Evolutionary conservation across 2,113 vertebrate species (phyloP), one percentile per base, ranked within the genome.

Genomic region (Tragelaphus imberbis): DNA sequence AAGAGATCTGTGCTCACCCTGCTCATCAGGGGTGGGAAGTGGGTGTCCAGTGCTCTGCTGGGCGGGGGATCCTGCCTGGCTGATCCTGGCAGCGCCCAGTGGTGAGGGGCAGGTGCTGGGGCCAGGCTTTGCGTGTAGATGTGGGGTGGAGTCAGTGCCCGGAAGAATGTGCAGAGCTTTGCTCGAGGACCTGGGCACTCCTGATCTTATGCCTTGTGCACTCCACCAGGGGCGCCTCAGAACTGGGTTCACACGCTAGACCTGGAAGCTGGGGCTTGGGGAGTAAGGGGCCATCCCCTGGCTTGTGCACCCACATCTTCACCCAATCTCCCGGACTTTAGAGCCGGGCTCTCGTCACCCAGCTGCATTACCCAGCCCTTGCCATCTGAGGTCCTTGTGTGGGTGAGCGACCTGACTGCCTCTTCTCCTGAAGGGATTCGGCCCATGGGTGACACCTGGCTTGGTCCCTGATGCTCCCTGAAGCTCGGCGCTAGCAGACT

Each of bases 221-320:
- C 49, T 19, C 15, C 13, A 0, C 4, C 2, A 1, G 17, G 2
- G 33, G n/a, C 6, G 15, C 2, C 13, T 49, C 16, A 9, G 21
- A 16, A 27, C 79, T 1, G 23, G 6, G 28, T 17, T 27, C 30
- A 27, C 6, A 0, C 23, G 19, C 19, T 23, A 44, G 28, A n/a
- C 9, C 28, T 33, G 44, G 82, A 13, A 23, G 11, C 36, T 47
- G 63, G 40, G 21, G 28, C 27, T 51, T 8, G 2, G 21, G n/a
- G 13, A 59, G 6, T 17, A 21, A 19, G 36, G 28, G 25, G 10
- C 49, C 15, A 6, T 27, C 7, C 3, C 40, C 12, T 0, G 16
- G 27, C 27, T 27, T 11, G 44, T 25, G 15, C 10, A 4, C 23
- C 2, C 10, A 1, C 3, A 27, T 63, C 9, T n/a, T 14, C 10